Conservation (phyloP, 2,797 vertebrate genomes). For the Anas capensis region DNA sequence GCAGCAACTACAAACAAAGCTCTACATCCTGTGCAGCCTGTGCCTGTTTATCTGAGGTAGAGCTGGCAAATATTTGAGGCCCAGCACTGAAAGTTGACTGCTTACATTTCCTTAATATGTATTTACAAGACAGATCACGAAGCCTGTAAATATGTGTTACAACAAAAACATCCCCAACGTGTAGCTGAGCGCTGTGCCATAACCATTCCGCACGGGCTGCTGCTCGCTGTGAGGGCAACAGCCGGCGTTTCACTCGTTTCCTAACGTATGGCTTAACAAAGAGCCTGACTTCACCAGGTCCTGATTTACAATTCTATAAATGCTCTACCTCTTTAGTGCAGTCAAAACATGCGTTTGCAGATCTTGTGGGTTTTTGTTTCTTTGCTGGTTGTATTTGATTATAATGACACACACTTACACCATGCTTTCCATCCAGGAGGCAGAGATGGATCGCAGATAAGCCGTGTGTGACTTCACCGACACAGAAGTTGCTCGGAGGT, state of each 20-base stretch:
- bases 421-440: not conserved
- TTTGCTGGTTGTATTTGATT: conserved; percentile 2
- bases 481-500: not conserved
- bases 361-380: not conserved
- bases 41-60: not conserved
- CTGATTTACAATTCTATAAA: conserved; percentile 40
- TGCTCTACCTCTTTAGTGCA: not conserved
- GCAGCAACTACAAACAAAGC: not conserved
- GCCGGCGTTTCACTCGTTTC: not conserved
- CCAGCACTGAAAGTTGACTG: not conserved
- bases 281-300: not conserved
- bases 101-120: conserved; percentile 32
- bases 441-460: not conserved
- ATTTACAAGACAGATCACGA: conserved; percentile 59
- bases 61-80: not conserved
- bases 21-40: not conserved
- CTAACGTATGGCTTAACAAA: conserved; percentile 33
- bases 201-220: conserved; percentile 35
- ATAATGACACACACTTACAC: not conserved
- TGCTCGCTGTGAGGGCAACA: conserved; percentile 43
- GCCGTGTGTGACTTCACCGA: not conserved
- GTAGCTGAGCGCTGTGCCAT: conserved; percentile 35
- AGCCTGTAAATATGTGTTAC: conserved; percentile 47
- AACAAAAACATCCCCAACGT: conserved; percentile 51
- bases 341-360: not conserved